Conservation (phyloP, 2,113 vertebrate genomes). For the Chrysochloris asiatica region DNA sequence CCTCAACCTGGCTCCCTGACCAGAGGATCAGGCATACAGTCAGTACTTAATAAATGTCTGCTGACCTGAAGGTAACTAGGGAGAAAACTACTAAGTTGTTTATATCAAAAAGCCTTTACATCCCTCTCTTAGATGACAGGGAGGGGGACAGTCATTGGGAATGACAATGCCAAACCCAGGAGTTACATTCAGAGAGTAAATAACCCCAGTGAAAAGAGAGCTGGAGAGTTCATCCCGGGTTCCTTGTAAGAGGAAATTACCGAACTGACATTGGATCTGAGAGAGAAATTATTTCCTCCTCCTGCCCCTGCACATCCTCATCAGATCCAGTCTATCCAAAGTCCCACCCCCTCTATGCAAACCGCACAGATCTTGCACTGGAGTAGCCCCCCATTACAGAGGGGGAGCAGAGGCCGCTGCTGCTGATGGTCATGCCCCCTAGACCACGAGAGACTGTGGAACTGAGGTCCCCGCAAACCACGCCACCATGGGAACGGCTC, state of each 20-base stretch:
- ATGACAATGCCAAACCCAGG: background rate
- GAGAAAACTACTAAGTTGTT: background rate
- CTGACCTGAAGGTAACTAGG: background rate
- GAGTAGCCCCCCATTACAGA: background rate
- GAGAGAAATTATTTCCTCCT: background rate
- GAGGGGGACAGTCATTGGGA: background rate
- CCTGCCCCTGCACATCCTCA: accelerated
- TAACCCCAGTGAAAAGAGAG: background rate
- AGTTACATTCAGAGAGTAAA: background rate
- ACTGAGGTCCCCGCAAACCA: constrained; percentile 38
- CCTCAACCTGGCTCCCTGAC: background rate
- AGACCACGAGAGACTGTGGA: background rate
- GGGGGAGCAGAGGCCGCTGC: background rate
- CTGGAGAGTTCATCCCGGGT: background rate
- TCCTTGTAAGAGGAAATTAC: background rate
- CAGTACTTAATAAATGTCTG: background rate
- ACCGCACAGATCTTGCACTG: constrained; percentile 14
- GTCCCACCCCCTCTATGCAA: background rate
- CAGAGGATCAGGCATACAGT: background rate
- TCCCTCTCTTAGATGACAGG: background rate
- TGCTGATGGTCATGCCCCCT: background rate
- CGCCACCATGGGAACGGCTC: constrained; percentile 44
- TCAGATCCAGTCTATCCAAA: background rate
- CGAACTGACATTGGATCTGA: background rate
- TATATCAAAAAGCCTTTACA: background rate